Evolutionary conservation across 2,888 invertebrate genomes (phyloP).

Genomic region (Odontomyia ornata): DNA sequence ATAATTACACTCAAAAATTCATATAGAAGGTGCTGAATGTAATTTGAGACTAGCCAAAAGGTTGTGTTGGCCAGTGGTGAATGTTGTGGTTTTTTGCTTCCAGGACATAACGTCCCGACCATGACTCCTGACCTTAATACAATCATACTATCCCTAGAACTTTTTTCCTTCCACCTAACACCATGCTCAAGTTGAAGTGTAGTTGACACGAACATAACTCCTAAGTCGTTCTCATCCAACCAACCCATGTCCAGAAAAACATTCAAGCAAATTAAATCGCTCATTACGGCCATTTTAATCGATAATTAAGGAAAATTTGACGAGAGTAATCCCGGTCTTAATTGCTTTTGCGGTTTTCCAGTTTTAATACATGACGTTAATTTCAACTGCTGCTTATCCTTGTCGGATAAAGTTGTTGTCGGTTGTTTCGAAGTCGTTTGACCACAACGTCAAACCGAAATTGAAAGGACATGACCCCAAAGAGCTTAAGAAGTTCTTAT

Average conservation of each 20-base stretch:
- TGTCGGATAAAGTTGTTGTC: background rate
- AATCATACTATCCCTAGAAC: too few relatives aligned
- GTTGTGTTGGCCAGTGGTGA: too few relatives aligned
- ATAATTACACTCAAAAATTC: too few relatives aligned
- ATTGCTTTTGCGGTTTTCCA: slow-evolving; percentile 46
- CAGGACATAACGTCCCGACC: too few relatives aligned
- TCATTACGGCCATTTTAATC: slow-evolving; percentile 49
- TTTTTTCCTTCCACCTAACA: too few relatives aligned
- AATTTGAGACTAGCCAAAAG: too few relatives aligned
- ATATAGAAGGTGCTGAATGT: too few relatives aligned
- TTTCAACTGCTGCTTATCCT: background rate
- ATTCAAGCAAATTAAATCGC: slow-evolving; percentile 40
- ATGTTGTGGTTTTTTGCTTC: too few relatives aligned
- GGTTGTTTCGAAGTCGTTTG: background rate
- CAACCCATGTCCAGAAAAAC: background rate
- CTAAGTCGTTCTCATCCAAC: too few relatives aligned
- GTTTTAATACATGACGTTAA: slow-evolving; percentile 32
- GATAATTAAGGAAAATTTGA: slow-evolving; percentile 50
- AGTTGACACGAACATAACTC: too few relatives aligned
- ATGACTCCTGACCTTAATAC: too few relatives aligned
- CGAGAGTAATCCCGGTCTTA: slow-evolving; percentile 46
- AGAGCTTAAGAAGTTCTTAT: background rate
- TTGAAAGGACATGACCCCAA: background rate
- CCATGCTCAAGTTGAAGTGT: too few relatives aligned
- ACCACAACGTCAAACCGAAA: slow-evolving; percentile 18